Percentiles rank a stretch among this genome's conserved stretches.
These are phyloP conservation scores for Temnothorax curvispinosus DNA, from an alignment of 1,140 invertebrate genomes.

Conservation along the genomic window DNA sequence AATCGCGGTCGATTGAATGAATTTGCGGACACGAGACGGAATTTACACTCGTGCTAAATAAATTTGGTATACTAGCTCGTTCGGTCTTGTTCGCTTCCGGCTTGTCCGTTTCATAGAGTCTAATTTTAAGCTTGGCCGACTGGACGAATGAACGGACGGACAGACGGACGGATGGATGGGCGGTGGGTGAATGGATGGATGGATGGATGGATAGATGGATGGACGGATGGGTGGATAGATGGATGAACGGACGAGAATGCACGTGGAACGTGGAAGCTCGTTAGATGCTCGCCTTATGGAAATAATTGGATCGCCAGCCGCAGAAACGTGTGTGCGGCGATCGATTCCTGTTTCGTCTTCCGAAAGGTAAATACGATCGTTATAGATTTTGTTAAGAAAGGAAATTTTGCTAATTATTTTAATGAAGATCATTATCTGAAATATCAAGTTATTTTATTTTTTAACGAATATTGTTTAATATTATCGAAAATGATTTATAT, in stretches of 20 bases:
- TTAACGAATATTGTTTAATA: neutral
- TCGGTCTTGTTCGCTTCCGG: constrained; percentile 59
- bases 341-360: constrained; percentile 17
- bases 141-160: constrained; percentile 27
- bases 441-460: neutral
- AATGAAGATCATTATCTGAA: neutral
- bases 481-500: neutral
- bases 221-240: neutral
- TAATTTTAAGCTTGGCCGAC: constrained; percentile 71
- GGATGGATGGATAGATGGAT: neutral
- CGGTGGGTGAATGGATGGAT: neutral
- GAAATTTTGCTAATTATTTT: neutral
- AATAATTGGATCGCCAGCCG: constrained; percentile 69
- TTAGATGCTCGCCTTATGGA: constrained; percentile 67
- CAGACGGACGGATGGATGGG: neutral
- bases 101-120: constrained; percentile 67
- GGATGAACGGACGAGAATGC: constrained; percentile 25
- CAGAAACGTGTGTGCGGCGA: constrained; percentile 34
- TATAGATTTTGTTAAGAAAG: neutral
- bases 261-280: constrained; percentile 46
- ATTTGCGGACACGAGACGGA: constrained; percentile 27
- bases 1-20: constrained; percentile 32
- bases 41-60: constrained; percentile 67
- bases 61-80: constrained; percentile 47
- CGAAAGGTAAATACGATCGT: neutral